Evolutionary conservation across 2,888 invertebrate species (phyloP), one percentile per base, ranked within the genome.

Genomic region (Empis livida): DNA sequence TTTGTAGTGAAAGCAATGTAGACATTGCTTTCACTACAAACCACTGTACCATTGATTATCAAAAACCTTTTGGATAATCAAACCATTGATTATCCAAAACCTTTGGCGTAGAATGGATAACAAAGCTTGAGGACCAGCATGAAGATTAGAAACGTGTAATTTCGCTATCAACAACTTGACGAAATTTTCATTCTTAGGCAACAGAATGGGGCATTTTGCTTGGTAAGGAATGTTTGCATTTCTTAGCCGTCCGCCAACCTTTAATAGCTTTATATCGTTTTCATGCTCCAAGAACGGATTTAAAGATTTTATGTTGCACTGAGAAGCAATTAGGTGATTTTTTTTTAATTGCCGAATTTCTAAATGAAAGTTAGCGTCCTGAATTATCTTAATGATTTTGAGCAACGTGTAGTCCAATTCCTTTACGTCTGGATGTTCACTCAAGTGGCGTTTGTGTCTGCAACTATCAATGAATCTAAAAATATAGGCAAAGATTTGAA

Each of bases 1-100:
- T 10, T 38, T 47, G 37, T 50, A 50, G 35, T 46, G 45, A 43
- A 52, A 51, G 42, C 53, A 55, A 5, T 43, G 44, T 2, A 48
- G 31, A 43, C 51, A 54, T 14, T 47, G 40, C 10, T 49, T 2
- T 46, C 43, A n/a, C 48, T 46, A 13, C 51, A 32, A 11, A 45
- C 47, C 15, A 51, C 11, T 4, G 47, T 40, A 44, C 48, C n/a
- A n/a, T n/a, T n/a, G n/a, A n/a, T n/a, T n/a, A n/a, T n/a, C n/a
- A n/a, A n/a, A n/a, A n/a, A n/a, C n/a, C n/a, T n/a, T n/a, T n/a
- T n/a, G n/a, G n/a, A n/a, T n/a, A n/a, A n/a, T n/a, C n/a, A n/a
- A 44, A 17, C 44, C 51, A 32, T 52, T 47, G 10, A 52, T 30
- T 1, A 52, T 47, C 20, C 20, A 40, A 23, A 40, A 40, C 8